Base-by-base conservation (phyloP, 1,140 invertebrate genomes). In the Hylyphantes graminicola region DNA sequence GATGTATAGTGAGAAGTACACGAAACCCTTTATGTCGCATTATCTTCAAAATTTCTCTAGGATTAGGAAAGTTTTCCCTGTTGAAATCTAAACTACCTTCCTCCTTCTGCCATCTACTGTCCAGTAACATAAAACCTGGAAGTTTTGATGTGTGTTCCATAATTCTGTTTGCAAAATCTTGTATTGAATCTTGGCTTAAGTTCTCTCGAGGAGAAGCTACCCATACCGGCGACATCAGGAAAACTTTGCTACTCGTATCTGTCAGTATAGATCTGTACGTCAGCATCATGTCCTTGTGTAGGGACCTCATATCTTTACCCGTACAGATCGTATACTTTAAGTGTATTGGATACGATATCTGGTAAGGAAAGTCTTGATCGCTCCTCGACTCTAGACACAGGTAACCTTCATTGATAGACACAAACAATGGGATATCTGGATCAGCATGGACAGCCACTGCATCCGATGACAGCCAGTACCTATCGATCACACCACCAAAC, bases 321-420 rank as follows among this genome's bases (percentile, higher is more conserved):
- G 94, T 94, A 86, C 96, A 97, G 53, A 97, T 94, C 55, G 95
- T 94, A 86, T 97, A 97, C 81, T 94, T 95, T 79, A 97, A 89
- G 0, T 94, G 93, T 48, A 91, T 87, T 10, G 93, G 92, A 87
- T 94, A 94, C 0, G 93, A 21, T 93, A 86, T 93, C 95, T 0
- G 94, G 94, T 88, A 96, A 95, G 86, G 87, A 65, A 72, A 74
- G 15, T 93, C 92, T 9, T 51, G 11, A 86, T 95, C 94, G 86
- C 94, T 92, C 87, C 93, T 92, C 0, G 94, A 94, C 87, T 93
- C 92, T 0, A 96, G 87, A 86, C 94, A 96, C 64, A 96, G 92
- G 11, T 72, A 13, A 21, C 73, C 53, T 48, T 86, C 59, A 8
- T 48, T 87, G 12, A 87, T 79, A 4, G 85, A 85, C 0, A 96